Evolutionary conservation across 64 coral and sea anemone genomes (phyloP).

Genomic region (Dendrophyllia cribrosa): DNA sequence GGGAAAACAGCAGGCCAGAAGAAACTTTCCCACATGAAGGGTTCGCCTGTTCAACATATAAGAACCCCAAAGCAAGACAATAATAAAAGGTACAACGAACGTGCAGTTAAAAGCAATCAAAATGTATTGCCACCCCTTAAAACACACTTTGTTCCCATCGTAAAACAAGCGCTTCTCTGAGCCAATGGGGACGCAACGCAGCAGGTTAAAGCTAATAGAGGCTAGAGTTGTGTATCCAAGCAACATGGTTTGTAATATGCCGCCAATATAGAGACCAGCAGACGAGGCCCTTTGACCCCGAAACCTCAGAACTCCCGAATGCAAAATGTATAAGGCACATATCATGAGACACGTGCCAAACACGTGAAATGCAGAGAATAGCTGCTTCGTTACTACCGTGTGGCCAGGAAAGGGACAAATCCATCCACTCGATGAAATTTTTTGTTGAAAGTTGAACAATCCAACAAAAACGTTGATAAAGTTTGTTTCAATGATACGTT

Average conservation of each 20-base stretch:
- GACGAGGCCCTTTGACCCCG: constrained; percentile 3
- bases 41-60: constrained; percentile 41
- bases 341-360: constrained; percentile 43
- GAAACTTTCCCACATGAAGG: constrained; percentile 44
- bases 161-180: constrained; percentile 62
- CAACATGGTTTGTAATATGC: constrained; percentile 79
- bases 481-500: not conserved
- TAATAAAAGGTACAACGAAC: constrained; percentile 75
- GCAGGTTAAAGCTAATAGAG: constrained; percentile 24
- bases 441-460: constrained; percentile 79
- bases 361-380: constrained; percentile 62
- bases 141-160: constrained; percentile 61
- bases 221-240: constrained; percentile 88
- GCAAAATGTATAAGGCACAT: constrained; percentile 19
- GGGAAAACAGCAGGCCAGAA: constrained; percentile 70
- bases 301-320: not conserved
- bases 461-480: constrained; percentile 65
- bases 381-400: constrained; percentile 65
- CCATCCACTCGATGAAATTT: constrained; percentile 15
- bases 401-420: constrained; percentile 82
- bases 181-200: constrained; percentile 63
- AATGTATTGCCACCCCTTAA: constrained; percentile 82
- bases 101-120: constrained; percentile 41
- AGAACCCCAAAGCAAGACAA: constrained; percentile 74
- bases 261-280: constrained; percentile 79